Conservation (phyloP, 2,888 invertebrate species). For the Dicycla oo region DNA sequence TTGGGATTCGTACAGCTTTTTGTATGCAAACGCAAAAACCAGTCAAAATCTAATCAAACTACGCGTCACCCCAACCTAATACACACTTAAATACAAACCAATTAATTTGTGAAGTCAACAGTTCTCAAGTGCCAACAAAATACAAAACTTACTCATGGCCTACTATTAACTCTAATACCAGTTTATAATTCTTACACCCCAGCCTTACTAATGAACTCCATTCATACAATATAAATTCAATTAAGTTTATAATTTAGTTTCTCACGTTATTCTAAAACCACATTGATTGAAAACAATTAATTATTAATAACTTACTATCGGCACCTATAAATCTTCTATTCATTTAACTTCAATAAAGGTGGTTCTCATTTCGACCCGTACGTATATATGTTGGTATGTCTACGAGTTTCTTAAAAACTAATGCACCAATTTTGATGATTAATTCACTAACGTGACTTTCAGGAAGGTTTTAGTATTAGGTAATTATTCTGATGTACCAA, state of each 20-base stretch:
- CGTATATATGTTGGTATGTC: too few relatives aligned
- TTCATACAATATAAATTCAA: constrained; percentile 11
- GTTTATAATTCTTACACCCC: constrained; percentile 21
- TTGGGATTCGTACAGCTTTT: background rate
- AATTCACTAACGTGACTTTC: too few relatives aligned
- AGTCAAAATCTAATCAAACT: background rate
- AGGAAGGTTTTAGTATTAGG: too few relatives aligned
- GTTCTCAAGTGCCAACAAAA: constrained; percentile 20
- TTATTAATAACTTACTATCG: background rate
- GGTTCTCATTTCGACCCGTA: too few relatives aligned
- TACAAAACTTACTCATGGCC: constrained; percentile 34
- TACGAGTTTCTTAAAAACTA: too few relatives aligned
- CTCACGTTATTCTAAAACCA: constrained; percentile 2
- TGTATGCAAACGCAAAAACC: background rate
- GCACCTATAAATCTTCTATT: too few relatives aligned
- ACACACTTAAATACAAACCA: constrained; percentile 5
- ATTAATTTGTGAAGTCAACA: constrained; percentile 19
- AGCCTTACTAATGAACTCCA: constrained; percentile 18
- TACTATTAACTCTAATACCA: constrained; percentile 26
- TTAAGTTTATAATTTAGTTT: constrained; percentile 26
- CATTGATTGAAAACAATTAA: constrained; percentile 13
- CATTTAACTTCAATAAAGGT: too few relatives aligned
- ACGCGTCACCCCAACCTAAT: background rate
- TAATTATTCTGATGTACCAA: too few relatives aligned
- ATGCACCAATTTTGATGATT: too few relatives aligned